Percentiles rank a stretch among this genome's conserved stretches.
phyloP scores from a whole-genome alignment of 2,888 invertebrate species.

The Frankliniella fusca region DNA sequence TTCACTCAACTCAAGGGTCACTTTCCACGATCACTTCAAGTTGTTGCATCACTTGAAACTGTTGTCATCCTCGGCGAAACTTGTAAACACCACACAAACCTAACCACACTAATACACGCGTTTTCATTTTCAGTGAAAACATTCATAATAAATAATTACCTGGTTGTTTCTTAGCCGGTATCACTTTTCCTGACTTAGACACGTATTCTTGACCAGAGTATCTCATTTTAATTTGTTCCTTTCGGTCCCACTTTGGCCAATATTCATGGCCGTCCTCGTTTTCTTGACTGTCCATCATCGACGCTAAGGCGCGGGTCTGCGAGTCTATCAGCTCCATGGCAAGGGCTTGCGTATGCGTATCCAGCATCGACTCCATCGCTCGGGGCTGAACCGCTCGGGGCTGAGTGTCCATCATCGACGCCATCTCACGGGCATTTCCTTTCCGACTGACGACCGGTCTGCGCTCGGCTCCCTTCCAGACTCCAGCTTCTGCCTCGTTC shows the following conservation, averaged over 20 bases:
- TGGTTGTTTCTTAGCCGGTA: conserved; percentile 52
- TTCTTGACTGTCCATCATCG: background rate
- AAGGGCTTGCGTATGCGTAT: too few species aligned
- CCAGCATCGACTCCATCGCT: too few species aligned
- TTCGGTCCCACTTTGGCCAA: conserved; percentile 33
- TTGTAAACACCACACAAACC: background rate
- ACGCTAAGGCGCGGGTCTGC: background rate
- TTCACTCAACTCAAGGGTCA: background rate
- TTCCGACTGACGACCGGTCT: background rate
- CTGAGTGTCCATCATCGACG: background rate
- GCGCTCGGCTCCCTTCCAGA: background rate
- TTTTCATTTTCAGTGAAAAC: background rate
- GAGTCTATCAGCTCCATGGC: too few species aligned
- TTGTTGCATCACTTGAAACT: background rate
- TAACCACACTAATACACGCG: background rate
- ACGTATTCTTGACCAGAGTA: conserved; percentile 50
- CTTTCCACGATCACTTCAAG: background rate
- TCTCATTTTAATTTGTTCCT: conserved; percentile 35
- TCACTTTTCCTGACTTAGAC: conserved; percentile 51
- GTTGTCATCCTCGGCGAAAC: background rate
- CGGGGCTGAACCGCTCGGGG: too few species aligned
- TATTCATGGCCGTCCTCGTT: background rate
- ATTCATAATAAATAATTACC: conserved; percentile 37
- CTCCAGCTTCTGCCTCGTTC: conserved; percentile 7
- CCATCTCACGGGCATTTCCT: background rate